Base-by-base conservation (phyloP, 2,797 vertebrate genomes). In the Champsocephalus esox region DNA sequence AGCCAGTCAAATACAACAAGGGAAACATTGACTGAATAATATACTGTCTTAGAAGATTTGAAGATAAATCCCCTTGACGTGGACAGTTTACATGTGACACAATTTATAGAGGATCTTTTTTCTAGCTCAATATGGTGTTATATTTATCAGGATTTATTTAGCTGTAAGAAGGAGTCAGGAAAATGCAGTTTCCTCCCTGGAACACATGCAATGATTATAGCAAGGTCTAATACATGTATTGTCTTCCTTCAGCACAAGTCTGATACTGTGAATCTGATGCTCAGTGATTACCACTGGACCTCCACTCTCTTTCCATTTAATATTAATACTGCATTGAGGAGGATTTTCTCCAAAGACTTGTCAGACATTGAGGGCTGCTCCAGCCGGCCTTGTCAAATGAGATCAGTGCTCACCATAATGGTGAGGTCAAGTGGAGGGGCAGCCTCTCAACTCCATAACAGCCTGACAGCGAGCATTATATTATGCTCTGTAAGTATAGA, bases 341-440 rank as follows among this genome's bases (percentile, higher is more conserved):
- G 92, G 92, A 93, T 94, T 94, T 93, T 88, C 93, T 93, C 91
- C 93, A 92, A 94, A 94, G 93, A 93, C 92, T 92, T 92, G 90
- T 91, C 91, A 93, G 94, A 93, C 93, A 93, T 85, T 74, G 89
- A 92, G 93, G 88, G 89, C 92, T 91, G 89, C 92, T 92, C 89
- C 86, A 89, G 94, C 89, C 91, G 91, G 94, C 89, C 91, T 93
- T 92, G 91, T 94, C 93, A 95, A 96, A 95, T 95, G 94, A 95
- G 95, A 95, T 95, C 95, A 95, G 94, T 90, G 93, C 93, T 93
- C 85, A 69, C 92, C 92, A 95, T 94, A 95, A 95, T 94, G 92
- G 93, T 85, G 92, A 89, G 95, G 95, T 96, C 95, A 96, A 96
- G 95, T 96, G 94, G 93, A 93, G 93, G 93, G 90, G 90, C 90